A percentile compares a stretch with the other conserved stretches of the same genome.
These are phyloP conservation scores for Malurus melanocephalus DNA, from an alignment of 2,113 vertebrate genomes.

Conservation along the genomic window DNA sequence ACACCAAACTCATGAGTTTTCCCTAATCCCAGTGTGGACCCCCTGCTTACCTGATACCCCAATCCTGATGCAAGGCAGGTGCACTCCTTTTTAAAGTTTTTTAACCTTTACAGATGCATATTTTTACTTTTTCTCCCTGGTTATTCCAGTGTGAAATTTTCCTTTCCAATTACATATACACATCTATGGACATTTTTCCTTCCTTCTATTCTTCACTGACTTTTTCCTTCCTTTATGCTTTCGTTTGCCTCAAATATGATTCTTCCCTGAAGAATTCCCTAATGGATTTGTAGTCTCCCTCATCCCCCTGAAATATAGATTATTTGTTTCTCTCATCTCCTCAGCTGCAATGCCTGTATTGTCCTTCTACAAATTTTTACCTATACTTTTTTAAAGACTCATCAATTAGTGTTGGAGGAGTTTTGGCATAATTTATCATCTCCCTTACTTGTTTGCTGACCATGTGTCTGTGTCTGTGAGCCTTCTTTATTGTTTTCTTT, in stretches of 20 bases:
- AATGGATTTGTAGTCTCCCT: rapidly evolving
- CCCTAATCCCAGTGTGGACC: rapidly evolving
- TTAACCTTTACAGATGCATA: background rate
- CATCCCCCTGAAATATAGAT: background rate
- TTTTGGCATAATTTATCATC: background rate
- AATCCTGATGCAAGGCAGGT: background rate
- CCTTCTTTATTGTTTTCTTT: background rate
- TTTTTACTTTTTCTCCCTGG: background rate
- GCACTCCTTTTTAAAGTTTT: background rate
- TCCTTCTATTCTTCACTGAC: rapidly evolving
- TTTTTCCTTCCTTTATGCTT: background rate
- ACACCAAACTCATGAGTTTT: background rate
- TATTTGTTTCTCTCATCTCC: background rate
- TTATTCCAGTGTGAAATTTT: background rate
- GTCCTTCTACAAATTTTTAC: background rate
- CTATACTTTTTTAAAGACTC: background rate
- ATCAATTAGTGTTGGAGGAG: background rate
- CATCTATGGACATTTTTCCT: background rate
- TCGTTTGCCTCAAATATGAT: background rate
- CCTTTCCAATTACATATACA: background rate
- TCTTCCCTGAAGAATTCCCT: background rate
- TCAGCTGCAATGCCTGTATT: background rate
- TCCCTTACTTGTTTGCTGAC: background rate
- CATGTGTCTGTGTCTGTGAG: background rate
- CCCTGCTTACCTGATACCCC: rapidly evolving